Conservation (phyloP, 2,888 invertebrate species). For the Cataglyphis altisquamis region DNA sequence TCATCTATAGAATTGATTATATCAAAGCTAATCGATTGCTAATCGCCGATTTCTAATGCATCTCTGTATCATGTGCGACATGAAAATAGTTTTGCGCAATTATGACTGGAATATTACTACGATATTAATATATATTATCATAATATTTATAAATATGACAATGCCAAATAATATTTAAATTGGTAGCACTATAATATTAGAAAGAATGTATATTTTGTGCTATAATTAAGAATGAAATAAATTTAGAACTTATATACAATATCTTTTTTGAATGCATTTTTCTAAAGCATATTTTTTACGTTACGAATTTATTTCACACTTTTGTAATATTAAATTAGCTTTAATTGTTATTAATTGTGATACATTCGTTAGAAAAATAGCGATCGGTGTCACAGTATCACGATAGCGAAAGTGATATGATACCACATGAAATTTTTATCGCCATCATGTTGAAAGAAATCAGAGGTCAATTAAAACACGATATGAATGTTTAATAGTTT, state of each 20-base stretch:
- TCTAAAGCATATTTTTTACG: background rate
- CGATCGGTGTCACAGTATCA: background rate
- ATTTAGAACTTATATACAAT: background rate
- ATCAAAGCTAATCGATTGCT: background rate
- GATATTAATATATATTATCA: background rate
- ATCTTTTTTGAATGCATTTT: background rate
- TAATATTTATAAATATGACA: conserved; percentile 14
- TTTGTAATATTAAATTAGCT: background rate
- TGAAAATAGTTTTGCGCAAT: background rate
- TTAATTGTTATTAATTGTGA: background rate
- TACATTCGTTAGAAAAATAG: background rate
- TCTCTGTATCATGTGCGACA: background rate
- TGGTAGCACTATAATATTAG: background rate
- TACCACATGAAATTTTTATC: background rate
- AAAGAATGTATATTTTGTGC: background rate
- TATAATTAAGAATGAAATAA: background rate
- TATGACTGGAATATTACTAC: background rate
- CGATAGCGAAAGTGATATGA: background rate
- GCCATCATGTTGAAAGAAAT: background rate
- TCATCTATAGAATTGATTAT: conserved; percentile 9
- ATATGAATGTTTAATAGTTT: background rate
- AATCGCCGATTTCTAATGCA: conserved; percentile 33
- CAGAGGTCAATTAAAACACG: background rate
- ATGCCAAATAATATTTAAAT: background rate
- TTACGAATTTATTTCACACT: background rate